These are phyloP conservation scores for Zaprionus tsacasi DNA, from an alignment of 1,140 invertebrate genomes.

Conservation along the genomic window DNA sequence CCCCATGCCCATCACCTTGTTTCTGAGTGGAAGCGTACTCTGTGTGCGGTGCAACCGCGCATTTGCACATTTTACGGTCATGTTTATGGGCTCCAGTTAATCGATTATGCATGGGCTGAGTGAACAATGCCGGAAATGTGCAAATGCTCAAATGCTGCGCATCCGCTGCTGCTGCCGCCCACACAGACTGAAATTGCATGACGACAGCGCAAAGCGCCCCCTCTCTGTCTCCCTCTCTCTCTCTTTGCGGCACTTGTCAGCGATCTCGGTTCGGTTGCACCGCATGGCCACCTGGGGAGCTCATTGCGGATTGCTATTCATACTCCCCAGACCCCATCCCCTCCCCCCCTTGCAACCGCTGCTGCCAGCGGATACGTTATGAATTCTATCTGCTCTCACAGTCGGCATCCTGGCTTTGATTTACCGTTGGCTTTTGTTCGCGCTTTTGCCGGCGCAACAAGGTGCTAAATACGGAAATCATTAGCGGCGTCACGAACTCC, in stretches of 20 bases:
- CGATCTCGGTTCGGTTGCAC: neutral
- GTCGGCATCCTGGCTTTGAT: slow-evolving; percentile 42
- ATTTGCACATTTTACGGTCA: slow-evolving; percentile 81
- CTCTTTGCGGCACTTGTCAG: neutral
- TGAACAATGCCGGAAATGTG: slow-evolving; percentile 78
- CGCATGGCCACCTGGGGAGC: neutral
- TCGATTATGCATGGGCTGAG: slow-evolving; percentile 79
- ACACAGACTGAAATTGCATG: neutral
- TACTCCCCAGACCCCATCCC: neutral
- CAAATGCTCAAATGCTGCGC: slow-evolving; percentile 78
- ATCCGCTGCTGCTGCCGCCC: slow-evolving; percentile 35
- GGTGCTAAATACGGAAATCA: slow-evolving; percentile 48
- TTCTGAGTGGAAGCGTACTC: neutral
- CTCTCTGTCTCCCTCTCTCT: neutral
- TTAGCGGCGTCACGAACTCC: slow-evolving; percentile 25
- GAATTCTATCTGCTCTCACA: slow-evolving; percentile 31
- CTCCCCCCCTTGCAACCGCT: neutral
- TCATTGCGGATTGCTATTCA: neutral
- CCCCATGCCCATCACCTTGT: neutral
- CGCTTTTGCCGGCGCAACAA: slow-evolving; percentile 20
- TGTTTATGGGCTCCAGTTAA: slow-evolving; percentile 79
- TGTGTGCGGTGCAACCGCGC: slow-evolving; percentile 35
- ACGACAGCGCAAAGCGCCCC: neutral
- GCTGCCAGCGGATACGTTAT: slow-evolving; percentile 17
- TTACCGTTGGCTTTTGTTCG: slow-evolving; percentile 34